Conservation (phyloP, 2,797 vertebrate species). For the Micrastur ruficollis region DNA sequence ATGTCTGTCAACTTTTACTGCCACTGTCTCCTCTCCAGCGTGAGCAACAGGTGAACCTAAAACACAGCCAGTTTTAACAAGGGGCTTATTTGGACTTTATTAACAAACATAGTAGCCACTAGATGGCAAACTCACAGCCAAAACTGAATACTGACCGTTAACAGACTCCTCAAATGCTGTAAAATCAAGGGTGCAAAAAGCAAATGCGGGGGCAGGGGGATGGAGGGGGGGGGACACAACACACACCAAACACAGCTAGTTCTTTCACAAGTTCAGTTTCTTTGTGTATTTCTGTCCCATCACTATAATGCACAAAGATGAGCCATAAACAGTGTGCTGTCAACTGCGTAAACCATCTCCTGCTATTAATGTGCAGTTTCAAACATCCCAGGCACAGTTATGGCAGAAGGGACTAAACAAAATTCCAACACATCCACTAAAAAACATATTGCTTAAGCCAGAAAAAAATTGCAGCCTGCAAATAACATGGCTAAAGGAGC, state of each 20-base stretch:
- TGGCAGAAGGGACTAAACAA: conserved; percentile 2
- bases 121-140: conserved; percentile 64
- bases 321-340: not conserved
- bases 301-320: not conserved
- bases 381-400: not conserved
- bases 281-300: not conserved
- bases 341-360: not conserved
- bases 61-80: not conserved
- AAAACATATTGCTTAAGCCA: conserved; percentile 25
- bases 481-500: conserved; percentile 10
- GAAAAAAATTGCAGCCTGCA: not conserved
- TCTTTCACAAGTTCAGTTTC: not conserved
- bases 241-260: not conserved
- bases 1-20: not conserved
- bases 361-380: not conserved
- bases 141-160: not conserved
- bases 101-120: not conserved
- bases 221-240: rapidly evolving
- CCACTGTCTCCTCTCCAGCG: not conserved
- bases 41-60: not conserved
- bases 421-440: conserved; percentile 14
- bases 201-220: not conserved
- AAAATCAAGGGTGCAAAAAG: not conserved
- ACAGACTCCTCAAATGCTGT: not conserved
- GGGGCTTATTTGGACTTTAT: not conserved